Percentiles rank a stretch among this genome's conserved stretches.
Evolutionary conservation across 2,888 invertebrate species (phyloP).

Genomic region (Oegoconia quadripuncta): DNA sequence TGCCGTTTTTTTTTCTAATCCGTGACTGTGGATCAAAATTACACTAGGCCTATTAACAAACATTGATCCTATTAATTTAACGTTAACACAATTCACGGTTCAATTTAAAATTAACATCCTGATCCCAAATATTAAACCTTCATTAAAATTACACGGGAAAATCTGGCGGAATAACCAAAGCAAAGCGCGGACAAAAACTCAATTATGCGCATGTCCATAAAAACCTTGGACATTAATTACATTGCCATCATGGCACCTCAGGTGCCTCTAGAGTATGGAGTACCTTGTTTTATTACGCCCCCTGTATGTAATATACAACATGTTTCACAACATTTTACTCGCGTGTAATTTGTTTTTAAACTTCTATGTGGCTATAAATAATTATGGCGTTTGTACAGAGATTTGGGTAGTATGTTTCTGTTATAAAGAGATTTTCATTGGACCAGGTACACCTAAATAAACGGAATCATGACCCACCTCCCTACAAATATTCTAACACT

Average conservation of each 20-base stretch:
- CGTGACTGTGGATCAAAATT: no score
- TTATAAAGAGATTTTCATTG: no score
- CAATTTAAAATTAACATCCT: constrained; percentile 2
- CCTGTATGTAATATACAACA: constrained; percentile 21
- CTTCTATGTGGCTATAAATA: neutral
- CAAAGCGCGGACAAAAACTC: constrained; percentile 24
- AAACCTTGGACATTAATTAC: constrained; percentile 48
- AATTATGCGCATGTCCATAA: constrained; percentile 36
- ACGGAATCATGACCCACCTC: no score
- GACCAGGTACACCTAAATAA: no score
- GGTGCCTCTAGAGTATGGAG: constrained; percentile 23
- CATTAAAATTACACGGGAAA: constrained; percentile 17
- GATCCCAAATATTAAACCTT: constrained; percentile 1
- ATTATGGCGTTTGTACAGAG: neutral
- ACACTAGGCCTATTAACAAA: neutral
- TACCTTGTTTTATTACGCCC: constrained; percentile 32
- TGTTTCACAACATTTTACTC: constrained; percentile 26
- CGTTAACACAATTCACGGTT: constrained; percentile 1
- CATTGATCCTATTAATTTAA: constrained; percentile 1
- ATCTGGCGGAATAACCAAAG: constrained; percentile 16
- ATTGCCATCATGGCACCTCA: constrained; percentile 27
- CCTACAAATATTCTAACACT: no score
- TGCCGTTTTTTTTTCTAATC: no score
- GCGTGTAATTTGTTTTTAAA: constrained; percentile 5
- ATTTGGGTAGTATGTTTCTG: no score